These are phyloP conservation scores for Trichogramma evanescens DNA, from an alignment of 2,888 invertebrate genomes.

Conservation along the genomic window DNA sequence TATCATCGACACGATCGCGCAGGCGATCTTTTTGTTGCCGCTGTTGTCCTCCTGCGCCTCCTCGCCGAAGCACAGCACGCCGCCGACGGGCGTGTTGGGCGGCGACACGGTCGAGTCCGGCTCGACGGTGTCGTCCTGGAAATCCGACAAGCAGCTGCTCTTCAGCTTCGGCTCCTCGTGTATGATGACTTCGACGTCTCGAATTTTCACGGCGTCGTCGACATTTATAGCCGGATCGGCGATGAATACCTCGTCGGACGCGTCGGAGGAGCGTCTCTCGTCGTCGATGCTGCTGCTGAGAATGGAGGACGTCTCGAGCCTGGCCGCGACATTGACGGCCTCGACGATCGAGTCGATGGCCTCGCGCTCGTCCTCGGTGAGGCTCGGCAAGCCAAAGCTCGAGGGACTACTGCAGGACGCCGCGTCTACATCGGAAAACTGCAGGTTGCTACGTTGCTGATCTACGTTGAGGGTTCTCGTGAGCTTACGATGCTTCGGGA, in stretches of 20 bases:
- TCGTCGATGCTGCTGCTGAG: neutral
- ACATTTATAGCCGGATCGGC: neutral
- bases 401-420: neutral
- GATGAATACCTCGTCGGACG: neutral
- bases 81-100: neutral
- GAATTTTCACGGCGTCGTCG: neutral
- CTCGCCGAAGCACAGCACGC: neutral
- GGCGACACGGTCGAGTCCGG: neutral
- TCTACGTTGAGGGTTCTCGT: too few relatives aligned
- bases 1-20: constrained; percentile 36
- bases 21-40: constrained; percentile 14
- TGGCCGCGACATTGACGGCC: constrained; percentile 5
- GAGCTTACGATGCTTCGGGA: too few relatives aligned
- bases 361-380: constrained; percentile 21
- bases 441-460: too few relatives aligned
- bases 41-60: neutral
- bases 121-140: neutral
- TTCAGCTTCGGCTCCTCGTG: neutral
- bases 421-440: too few relatives aligned
- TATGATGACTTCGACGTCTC: neutral
- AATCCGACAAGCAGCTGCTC: neutral
- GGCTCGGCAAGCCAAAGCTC: constrained; percentile 12
- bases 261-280: neutral
- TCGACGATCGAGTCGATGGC: constrained; percentile 21
- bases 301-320: neutral